A percentile compares a stretch with the other conserved stretches of the same genome.
phyloP scores from a whole-genome alignment of 2,797 vertebrate genomes.

The Pangasius mekongensis region DNA sequence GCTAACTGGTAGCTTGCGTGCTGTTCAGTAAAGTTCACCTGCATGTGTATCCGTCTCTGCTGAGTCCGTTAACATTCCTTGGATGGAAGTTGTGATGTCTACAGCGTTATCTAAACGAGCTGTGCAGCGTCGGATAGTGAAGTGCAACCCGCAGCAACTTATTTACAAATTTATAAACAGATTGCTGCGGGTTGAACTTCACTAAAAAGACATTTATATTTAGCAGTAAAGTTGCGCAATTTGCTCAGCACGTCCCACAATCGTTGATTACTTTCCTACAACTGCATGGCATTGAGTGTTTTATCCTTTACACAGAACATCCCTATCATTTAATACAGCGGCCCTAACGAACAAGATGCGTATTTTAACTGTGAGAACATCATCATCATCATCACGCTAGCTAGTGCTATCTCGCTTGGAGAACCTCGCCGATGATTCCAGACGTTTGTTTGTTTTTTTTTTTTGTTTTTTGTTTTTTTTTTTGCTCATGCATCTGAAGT shows the following conservation, averaged over 20 bases:
- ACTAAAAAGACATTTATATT: neutral
- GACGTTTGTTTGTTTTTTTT: no score
- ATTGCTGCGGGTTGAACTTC: no score
- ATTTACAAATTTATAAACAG: no score
- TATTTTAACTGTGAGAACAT: neutral
- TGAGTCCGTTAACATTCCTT: no score
- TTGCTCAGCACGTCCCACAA: neutral
- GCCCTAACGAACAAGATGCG: neutral
- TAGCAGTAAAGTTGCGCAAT: neutral
- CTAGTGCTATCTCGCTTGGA: neutral
- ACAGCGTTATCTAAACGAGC: no score
- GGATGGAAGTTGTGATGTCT: no score
- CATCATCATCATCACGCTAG: neutral
- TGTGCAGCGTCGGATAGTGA: no score
- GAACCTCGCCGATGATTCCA: neutral
- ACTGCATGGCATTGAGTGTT: neutral
- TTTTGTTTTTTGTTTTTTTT: no score
- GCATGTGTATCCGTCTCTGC: neutral
- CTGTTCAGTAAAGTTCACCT: no score
- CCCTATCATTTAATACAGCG: neutral
- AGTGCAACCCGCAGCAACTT: no score
- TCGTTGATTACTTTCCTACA: neutral
- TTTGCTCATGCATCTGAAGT: neutral
- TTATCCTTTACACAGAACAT: neutral
- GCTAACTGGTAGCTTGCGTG: no score